Evolutionary conservation across 2,888 invertebrate species (phyloP), one percentile per base, ranked within the genome.

Genomic region (Maniola hyperantus): DNA sequence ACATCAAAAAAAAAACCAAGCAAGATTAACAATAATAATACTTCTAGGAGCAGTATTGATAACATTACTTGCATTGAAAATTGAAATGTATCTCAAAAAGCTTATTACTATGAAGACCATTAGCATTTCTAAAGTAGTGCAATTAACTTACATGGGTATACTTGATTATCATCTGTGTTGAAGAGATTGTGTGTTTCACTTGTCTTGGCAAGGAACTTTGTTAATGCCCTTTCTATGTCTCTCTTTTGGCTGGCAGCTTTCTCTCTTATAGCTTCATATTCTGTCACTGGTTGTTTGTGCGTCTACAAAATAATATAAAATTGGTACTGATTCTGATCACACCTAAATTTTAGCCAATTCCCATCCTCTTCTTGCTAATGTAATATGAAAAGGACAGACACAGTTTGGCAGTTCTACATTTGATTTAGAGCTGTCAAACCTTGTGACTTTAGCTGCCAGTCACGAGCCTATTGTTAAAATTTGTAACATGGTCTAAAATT

Each of bases 251-350:
- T 95, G 0, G 99, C 98, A 50, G 97, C 97, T 81, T 98, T 98
- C 88, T 99, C 99, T 76, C 99, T 93, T 61, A 99, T 97, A 0
- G 98, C 96, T 93, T 99, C 98, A 88, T 99, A 99, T 83, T 99
- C 99, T 5, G 98, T 98, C 4, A 98, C 96, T 44, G 98, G 98
- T 91, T 98, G 98, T 84, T 98, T 98, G 81, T 98, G 97, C 0
- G 98, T 98, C 97, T 97, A 53, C 2, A 50, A 13, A 20, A 58
- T 11, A 57, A n/a, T n/a, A n/a, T n/a, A n/a, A n/a, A n/a, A n/a
- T n/a, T n/a, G n/a, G n/a, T n/a, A n/a, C n/a, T n/a, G n/a, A n/a
- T n/a, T n/a, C n/a, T n/a, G n/a, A n/a, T n/a, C n/a, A n/a, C n/a
- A n/a, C n/a, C n/a, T n/a, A n/a, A n/a, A n/a, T n/a, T n/a, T n/a